Conservation (phyloP, 2,113 vertebrate species). For the Chaenogobius annularis region DNA sequence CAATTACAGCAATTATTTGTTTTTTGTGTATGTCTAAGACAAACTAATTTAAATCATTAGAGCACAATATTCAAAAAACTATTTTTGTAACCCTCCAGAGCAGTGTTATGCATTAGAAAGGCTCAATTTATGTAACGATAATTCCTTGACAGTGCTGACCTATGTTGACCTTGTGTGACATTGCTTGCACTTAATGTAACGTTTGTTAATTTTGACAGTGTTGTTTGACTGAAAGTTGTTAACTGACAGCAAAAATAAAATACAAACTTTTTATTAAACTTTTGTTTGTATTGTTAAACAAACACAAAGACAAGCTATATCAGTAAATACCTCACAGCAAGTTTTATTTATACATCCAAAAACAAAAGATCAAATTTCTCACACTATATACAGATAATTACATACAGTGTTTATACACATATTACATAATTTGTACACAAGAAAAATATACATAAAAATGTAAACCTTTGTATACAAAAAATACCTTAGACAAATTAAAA, state of each 20-base stretch:
- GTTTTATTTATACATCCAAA: conserved; percentile 99
- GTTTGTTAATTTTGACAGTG: conserved; percentile 72
- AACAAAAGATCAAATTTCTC: conserved; percentile 95
- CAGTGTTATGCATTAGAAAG: conserved; percentile 67
- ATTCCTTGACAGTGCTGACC: conserved; percentile 68
- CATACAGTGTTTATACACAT: conserved; percentile 99
- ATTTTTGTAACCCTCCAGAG: conserved; percentile 71
- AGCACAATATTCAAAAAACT: conserved; percentile 59
- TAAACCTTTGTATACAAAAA: conserved; percentile 99
- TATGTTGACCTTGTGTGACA: conserved; percentile 71
- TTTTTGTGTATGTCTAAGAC: conserved; percentile 54
- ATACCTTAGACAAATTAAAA: conserved; percentile 99
- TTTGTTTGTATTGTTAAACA: conserved; percentile 21
- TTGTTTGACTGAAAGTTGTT: conserved; percentile 75
- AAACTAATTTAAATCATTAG: conserved; percentile 55
- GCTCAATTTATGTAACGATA: conserved; percentile 61
- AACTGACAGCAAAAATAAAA: conserved; percentile 64
- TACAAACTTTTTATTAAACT: conserved; percentile 49
- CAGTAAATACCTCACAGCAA: conserved; percentile 94
- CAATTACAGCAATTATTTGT: conserved; percentile 25
- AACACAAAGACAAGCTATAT: conserved; percentile 18
- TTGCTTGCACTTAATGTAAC: conserved; percentile 71
- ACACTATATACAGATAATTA: conserved; percentile 99
- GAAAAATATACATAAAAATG: conserved; percentile 99
- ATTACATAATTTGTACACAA: conserved; percentile 99